Evolutionary conservation across 2,113 vertebrate species (phyloP).

Genomic region (Xiphophorus couchianus): DNA sequence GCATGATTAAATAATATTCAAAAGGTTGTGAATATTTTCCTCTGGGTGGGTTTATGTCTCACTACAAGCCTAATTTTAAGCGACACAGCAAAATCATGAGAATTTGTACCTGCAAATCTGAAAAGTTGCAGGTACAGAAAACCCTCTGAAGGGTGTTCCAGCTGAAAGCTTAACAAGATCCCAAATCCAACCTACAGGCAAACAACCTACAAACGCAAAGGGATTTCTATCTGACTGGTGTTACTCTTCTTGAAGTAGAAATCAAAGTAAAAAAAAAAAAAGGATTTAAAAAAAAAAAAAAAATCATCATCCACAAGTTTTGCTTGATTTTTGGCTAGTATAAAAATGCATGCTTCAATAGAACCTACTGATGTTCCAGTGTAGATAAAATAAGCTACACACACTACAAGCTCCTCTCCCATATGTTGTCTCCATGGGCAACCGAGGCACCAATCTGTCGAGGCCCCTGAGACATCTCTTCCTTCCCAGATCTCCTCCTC

Average conservation of each 20-base stretch:
- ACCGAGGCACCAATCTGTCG: conserved; percentile 55
- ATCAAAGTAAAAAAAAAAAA: neutral
- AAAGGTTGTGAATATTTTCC: conserved; percentile 13
- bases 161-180: conserved; percentile 24
- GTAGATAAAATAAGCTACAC: conserved; percentile 26
- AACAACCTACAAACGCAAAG: conserved; percentile 30
- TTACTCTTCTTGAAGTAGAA: neutral
- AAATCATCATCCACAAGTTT: neutral
- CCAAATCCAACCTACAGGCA: conserved; percentile 32
- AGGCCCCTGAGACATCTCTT: conserved; percentile 46
- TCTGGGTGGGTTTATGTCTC: no score
- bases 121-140: conserved; percentile 71
- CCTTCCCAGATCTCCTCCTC: conserved; percentile 40
- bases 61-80: no score
- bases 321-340: neutral
- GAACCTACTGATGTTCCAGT: conserved; percentile 7
- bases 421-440: conserved; percentile 67
- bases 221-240: conserved; percentile 3
- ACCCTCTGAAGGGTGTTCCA: conserved; percentile 26
- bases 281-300: neutral
- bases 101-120: conserved; percentile 39
- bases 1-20: conserved; percentile 48
- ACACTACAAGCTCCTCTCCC: conserved; percentile 27
- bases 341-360: conserved; percentile 2
- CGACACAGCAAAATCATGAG: no score